A percentile compares a stretch with the other conserved stretches of the same genome.
These are phyloP conservation scores for Girardinichthys multiradiatus DNA, from an alignment of 2,113 vertebrate genomes.

Conservation along the genomic window DNA sequence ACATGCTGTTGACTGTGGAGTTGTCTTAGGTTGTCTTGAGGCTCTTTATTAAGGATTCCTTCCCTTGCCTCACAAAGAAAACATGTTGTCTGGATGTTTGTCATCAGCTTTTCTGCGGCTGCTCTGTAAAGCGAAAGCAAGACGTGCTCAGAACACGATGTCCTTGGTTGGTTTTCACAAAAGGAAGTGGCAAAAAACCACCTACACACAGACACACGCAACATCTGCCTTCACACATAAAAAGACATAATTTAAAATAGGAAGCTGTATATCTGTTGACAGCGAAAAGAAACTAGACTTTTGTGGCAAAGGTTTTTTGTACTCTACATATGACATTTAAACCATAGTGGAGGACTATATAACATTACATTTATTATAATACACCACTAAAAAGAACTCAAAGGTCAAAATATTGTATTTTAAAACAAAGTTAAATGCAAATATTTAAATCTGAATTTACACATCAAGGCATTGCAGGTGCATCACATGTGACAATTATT, in stretches of 20 bases:
- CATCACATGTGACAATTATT: background rate
- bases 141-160: slow-evolving; percentile 68
- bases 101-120: slow-evolving; percentile 47
- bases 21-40: slow-evolving; percentile 26
- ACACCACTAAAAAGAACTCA: too few species aligned
- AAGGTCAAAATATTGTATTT: background rate
- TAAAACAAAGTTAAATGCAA: background rate
- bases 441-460: background rate
- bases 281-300: slow-evolving; percentile 22
- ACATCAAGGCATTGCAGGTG: background rate
- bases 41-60: slow-evolving; percentile 14
- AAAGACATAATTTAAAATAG: slow-evolving; percentile 36
- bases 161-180: slow-evolving; percentile 67
- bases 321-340: slow-evolving; percentile 10
- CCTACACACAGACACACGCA: slow-evolving; percentile 45
- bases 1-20: background rate
- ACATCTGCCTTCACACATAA: slow-evolving; percentile 21
- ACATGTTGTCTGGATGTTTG: slow-evolving; percentile 26
- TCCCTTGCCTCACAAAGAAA: slow-evolving; percentile 25
- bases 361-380: background rate
- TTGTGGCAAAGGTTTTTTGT: slow-evolving; percentile 8
- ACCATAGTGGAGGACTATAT: background rate
- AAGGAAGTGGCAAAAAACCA: slow-evolving; percentile 73
- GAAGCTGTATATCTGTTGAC: slow-evolving; percentile 25
- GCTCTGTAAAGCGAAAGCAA: slow-evolving; percentile 69